Conservation (phyloP, 1,140 invertebrate genomes). For the Andricus grossulariae region DNA sequence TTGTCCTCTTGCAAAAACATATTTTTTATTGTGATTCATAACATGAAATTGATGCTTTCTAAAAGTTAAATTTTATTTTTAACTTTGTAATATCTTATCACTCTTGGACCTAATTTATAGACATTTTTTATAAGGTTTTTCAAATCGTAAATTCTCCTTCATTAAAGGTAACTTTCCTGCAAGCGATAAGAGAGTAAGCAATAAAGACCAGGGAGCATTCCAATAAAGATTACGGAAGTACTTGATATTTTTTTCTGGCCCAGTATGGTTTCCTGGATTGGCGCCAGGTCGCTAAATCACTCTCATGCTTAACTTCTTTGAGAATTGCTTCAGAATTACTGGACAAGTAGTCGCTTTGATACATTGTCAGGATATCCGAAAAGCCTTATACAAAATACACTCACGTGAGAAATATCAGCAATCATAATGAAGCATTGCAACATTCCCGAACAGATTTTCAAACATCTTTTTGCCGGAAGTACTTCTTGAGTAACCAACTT, state of each 20-base stretch:
- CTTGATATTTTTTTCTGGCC: conserved; percentile 18
- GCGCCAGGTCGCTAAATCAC: conserved; percentile 23
- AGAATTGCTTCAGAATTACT: conserved; percentile 14
- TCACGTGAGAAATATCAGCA: conserved; percentile 18
- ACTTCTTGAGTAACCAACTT: too few species aligned
- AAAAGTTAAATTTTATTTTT: too few species aligned
- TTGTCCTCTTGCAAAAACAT: not conserved
- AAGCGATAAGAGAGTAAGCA: conserved; percentile 18
- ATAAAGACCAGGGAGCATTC: conserved; percentile 25
- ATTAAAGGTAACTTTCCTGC: conserved; percentile 5
- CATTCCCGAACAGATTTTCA: not conserved
- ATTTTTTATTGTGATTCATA: too few species aligned
- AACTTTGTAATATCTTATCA: too few species aligned
- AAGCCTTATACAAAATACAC: conserved; percentile 4
- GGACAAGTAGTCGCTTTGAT: conserved; percentile 5
- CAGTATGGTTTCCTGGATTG: conserved; percentile 28
- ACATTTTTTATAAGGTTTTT: too few species aligned
- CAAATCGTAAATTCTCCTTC: not conserved
- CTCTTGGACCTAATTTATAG: too few species aligned
- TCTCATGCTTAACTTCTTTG: conserved; percentile 17
- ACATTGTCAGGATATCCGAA: conserved; percentile 3
- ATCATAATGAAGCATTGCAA: conserved; percentile 12
- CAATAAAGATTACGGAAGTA: conserved; percentile 29
- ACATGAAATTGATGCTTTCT: too few species aligned
- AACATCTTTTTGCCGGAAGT: not conserved